phyloP scores from a whole-genome alignment of 2,888 invertebrate genomes.

The Acleris emargana region DNA sequence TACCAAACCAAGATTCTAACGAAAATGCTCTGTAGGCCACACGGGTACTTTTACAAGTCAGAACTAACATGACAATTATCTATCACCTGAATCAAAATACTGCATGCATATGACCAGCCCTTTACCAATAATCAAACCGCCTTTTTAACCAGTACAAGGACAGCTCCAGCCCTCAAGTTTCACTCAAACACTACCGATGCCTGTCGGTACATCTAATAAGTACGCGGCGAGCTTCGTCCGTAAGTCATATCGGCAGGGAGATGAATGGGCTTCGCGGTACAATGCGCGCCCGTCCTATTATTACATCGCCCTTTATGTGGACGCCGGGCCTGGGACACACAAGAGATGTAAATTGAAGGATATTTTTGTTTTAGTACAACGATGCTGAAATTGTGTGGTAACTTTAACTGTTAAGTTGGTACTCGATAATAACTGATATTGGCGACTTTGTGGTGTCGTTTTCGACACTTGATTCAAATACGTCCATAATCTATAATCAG shows the following conservation, averaged over 20 bases:
- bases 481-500: too few species aligned
- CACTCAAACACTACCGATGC: conserved; percentile 11
- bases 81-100: too few species aligned
- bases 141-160: too few species aligned
- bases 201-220: conserved; percentile 10
- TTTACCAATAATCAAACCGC: too few species aligned
- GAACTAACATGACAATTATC: too few species aligned
- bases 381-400: not conserved
- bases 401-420: not conserved
- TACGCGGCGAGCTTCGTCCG: conserved; percentile 49
- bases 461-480: too few species aligned
- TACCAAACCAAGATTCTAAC: too few species aligned
- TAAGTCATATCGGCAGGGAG: conserved; percentile 53
- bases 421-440: too few species aligned
- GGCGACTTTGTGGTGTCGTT: too few species aligned
- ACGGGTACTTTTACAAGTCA: too few species aligned
- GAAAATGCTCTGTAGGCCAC: too few species aligned
- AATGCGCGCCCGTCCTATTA: conserved; percentile 69
- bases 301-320: conserved; percentile 65
- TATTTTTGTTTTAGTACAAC: not conserved
- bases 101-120: too few species aligned
- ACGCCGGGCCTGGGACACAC: conserved; percentile 45
- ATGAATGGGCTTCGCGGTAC: conserved; percentile 68
- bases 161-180: not conserved
- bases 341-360: not conserved